These are phyloP conservation scores for Melopsittacus undulatus DNA, from an alignment of 2,797 vertebrate genomes.

Conservation along the genomic window DNA sequence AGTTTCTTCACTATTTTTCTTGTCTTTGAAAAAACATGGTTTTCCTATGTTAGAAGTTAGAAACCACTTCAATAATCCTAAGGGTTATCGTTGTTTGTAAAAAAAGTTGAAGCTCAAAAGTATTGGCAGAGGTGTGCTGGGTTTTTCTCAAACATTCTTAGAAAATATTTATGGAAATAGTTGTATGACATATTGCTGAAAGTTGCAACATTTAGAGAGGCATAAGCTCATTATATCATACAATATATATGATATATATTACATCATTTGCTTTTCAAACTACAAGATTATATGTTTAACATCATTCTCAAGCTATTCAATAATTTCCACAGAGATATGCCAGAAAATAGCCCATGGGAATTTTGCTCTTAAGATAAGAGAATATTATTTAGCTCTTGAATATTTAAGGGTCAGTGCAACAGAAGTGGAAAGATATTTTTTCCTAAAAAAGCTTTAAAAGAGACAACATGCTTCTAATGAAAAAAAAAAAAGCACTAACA, in stretches of 20 bases:
- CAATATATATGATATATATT: background rate
- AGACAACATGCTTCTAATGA: background rate
- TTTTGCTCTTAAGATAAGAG: conserved; percentile 23
- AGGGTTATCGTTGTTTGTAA: background rate
- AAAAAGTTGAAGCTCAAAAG: background rate
- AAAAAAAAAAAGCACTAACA: background rate
- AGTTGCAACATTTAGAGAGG: conserved; percentile 15
- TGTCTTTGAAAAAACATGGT: background rate
- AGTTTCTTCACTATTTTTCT: background rate
- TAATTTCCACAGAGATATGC: conserved; percentile 13
- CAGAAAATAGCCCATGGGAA: background rate
- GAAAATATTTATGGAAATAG: conserved; percentile 15
- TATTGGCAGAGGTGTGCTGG: background rate
- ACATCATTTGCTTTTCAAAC: background rate
- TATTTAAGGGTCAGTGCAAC: background rate
- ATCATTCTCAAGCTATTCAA: background rate
- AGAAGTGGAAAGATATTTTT: background rate
- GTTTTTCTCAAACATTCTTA: background rate
- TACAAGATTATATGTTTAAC: background rate
- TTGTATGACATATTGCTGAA: background rate
- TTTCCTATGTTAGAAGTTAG: background rate
- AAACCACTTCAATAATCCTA: background rate
- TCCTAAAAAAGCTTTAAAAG: background rate
- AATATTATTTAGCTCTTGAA: conserved; percentile 21
- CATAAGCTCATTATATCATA: background rate